These are phyloP conservation scores for Torymus auratus DNA, from an alignment of 2,888 invertebrate species.

Conservation along the genomic window DNA sequence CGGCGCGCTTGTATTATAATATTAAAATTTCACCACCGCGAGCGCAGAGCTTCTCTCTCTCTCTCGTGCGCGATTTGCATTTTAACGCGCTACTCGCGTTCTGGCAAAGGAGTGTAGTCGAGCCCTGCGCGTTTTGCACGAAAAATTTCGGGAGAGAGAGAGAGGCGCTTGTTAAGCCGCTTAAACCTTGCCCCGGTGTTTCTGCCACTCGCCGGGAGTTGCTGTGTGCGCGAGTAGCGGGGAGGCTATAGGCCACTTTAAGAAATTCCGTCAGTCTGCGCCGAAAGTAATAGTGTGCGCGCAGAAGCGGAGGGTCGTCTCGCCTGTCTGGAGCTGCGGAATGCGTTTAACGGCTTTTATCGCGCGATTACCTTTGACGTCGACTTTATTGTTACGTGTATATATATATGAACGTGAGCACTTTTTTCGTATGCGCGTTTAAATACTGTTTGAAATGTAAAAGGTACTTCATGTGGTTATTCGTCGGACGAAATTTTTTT, in stretches of 20 bases:
- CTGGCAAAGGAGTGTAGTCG: background rate
- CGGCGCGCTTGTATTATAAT: slow-evolving; percentile 65
- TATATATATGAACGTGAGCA: no score
- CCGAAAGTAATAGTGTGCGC: no score
- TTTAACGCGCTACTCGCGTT: slow-evolving; percentile 63
- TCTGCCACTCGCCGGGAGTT: background rate
- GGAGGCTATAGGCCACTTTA: slow-evolving; percentile 10
- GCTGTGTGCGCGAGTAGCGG: background rate
- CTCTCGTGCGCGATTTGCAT: slow-evolving; percentile 65
- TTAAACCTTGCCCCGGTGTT: slow-evolving; percentile 31
- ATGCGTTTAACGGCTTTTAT: slow-evolving; percentile 28
- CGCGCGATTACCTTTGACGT: background rate
- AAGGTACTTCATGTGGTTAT: no score
- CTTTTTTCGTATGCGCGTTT: no score
- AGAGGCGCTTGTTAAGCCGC: slow-evolving; percentile 39
- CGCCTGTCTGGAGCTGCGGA: background rate
- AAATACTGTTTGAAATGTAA: no score
- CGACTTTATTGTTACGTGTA: no score
- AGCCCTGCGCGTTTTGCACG: background rate
- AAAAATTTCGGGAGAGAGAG: slow-evolving; percentile 32
- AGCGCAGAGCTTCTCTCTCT: slow-evolving; percentile 58
- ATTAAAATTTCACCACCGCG: slow-evolving; percentile 70
- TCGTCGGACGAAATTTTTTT: no score
- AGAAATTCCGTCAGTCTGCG: slow-evolving; percentile 20
- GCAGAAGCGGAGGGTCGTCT: background rate